Conservation (phyloP, 2,888 invertebrate species). For the Atherix ibis region DNA sequence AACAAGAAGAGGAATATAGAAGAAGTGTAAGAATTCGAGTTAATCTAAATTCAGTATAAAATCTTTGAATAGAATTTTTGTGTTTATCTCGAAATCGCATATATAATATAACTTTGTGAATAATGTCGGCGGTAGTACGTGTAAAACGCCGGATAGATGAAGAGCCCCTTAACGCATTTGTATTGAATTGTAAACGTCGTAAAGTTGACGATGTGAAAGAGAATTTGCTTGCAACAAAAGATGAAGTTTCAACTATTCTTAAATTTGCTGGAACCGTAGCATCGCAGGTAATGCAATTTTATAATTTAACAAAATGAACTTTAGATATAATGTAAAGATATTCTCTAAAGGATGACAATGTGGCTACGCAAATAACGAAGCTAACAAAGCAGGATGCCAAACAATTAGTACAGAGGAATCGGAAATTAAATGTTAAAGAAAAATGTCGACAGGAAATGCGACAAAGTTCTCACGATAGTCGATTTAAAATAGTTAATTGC, state of each 20-base stretch:
- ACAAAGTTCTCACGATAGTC: conserved; percentile 34
- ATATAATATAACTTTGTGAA: no score
- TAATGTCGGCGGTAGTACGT: conserved; percentile 40
- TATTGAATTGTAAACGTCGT: conserved; percentile 52
- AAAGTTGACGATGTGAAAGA: conserved; percentile 37
- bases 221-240: conserved; percentile 17
- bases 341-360: conserved; percentile 33
- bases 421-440: conserved; percentile 30
- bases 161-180: conserved; percentile 52
- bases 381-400: conserved; percentile 34
- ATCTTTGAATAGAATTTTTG: no score
- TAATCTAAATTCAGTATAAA: no score
- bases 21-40: no score
- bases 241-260: conserved; percentile 43
- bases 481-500: conserved; percentile 44
- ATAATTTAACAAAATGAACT: not conserved
- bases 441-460: conserved; percentile 34
- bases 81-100: no score
- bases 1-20: no score
- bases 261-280: conserved; percentile 59
- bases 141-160: conserved; percentile 58
- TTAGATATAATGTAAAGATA: no score
- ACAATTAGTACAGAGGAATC: conserved; percentile 35
- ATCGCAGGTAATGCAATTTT: conserved; percentile 37
- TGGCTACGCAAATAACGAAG: conserved; percentile 32